Evolutionary conservation across 2,113 vertebrate species (phyloP).

Genomic region (Alaudala cheleensis): DNA sequence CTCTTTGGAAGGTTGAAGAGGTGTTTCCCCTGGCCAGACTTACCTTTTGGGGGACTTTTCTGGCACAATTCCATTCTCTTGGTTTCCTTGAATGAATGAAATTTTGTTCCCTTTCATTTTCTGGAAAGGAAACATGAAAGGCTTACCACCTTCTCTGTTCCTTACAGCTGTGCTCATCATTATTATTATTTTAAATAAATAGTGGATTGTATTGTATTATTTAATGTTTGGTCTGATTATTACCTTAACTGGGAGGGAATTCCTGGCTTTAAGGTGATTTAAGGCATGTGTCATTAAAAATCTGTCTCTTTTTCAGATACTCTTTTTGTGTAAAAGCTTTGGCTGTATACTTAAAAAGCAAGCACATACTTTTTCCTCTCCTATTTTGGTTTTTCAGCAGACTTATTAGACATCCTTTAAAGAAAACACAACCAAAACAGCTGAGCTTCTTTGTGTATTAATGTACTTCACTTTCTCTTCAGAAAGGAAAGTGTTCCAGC

Average conservation of each 20-base stretch:
- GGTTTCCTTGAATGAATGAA: not conserved
- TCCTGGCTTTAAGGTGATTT: not conserved
- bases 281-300: rapidly evolving
- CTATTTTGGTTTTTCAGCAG: slow-evolving; percentile 80
- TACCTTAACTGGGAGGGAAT: not conserved
- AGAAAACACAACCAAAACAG: slow-evolving; percentile 77
- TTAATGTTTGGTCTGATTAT: not conserved
- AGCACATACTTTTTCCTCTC: slow-evolving; percentile 74
- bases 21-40: not conserved
- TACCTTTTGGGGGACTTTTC: not conserved
- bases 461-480: not conserved
- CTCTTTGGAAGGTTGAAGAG: not conserved
- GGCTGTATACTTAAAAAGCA: slow-evolving; percentile 79
- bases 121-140: rapidly evolving
- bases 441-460: slow-evolving; percentile 53
- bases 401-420: slow-evolving; percentile 83
- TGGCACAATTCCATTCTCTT: not conserved
- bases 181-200: not conserved
- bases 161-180: not conserved
- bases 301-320: slow-evolving; percentile 61
- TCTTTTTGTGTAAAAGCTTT: slow-evolving; percentile 83
- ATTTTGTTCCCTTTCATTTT: not conserved
- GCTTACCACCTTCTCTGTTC: not conserved
- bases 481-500: not conserved
- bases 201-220: not conserved